Percentiles rank a stretch among this genome's conserved stretches.
Evolutionary conservation across 1,140 invertebrate genomes (phyloP).

Genomic region (Harlomillsia oculata): DNA sequence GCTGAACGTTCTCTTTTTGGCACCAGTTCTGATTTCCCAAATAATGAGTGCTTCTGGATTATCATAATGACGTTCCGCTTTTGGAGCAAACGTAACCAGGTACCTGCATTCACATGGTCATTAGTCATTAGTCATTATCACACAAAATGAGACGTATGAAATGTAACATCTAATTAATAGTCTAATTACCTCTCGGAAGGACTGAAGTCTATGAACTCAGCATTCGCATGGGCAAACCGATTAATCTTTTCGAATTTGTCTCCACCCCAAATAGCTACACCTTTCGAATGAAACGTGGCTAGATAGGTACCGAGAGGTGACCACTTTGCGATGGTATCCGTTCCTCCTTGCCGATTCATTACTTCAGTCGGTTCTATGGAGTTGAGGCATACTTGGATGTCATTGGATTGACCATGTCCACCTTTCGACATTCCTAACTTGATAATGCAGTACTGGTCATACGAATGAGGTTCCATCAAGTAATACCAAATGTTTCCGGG

Average conservation of each 20-base stretch:
- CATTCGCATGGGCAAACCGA: conserved; percentile 79
- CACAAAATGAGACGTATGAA: not conserved
- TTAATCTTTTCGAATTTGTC: conserved; percentile 83
- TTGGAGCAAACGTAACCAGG: conserved; percentile 80
- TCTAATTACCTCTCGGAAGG: conserved; percentile 77
- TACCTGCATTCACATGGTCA: conserved; percentile 51
- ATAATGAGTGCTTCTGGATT: conserved; percentile 63
- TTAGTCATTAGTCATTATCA: conserved; percentile 5
- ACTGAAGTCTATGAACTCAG: conserved; percentile 94
- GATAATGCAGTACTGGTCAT: conserved; percentile 86
- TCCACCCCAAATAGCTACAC: conserved; percentile 94
- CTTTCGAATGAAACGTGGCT: conserved; percentile 87
- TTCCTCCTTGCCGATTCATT: conserved; percentile 82
- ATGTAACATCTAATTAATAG: conserved; percentile 10
- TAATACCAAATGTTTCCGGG: conserved; percentile 85
- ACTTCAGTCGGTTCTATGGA: conserved; percentile 70
- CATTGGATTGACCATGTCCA: conserved; percentile 44
- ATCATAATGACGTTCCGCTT: conserved; percentile 48
- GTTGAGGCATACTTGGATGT: conserved; percentile 82
- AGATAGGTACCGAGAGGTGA: conserved; percentile 93
- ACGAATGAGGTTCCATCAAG: conserved; percentile 82
- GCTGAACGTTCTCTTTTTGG: conserved; percentile 81
- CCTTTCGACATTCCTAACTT: conserved; percentile 47
- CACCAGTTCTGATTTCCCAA: conserved; percentile 87
- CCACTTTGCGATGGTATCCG: conserved; percentile 92